Percentiles rank a stretch among this genome's conserved stretches.
These are phyloP conservation scores for Cynoglossus semilaevis DNA, from an alignment of 2,113 vertebrate species.

Conservation along the genomic window DNA sequence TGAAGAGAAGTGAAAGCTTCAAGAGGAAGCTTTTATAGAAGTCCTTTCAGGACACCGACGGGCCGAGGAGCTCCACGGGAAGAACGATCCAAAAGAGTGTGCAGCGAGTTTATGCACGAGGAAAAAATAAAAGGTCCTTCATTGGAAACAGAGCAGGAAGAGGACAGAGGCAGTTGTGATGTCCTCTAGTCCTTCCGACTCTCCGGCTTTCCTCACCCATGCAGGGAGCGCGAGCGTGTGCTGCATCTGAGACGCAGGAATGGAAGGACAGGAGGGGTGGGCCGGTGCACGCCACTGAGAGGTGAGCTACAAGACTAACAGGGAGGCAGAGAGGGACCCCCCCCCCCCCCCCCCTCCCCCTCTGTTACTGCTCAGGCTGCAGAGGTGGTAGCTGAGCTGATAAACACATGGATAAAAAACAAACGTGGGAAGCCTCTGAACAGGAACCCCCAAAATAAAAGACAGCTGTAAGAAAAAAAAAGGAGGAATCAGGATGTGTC, in stretches of 20 bases:
- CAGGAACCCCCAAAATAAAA: neutral
- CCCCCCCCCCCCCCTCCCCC: slow-evolving; percentile 45
- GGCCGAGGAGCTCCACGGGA: too few relatives aligned
- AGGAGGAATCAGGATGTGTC: neutral
- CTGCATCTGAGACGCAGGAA: slow-evolving; percentile 52
- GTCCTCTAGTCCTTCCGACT: slow-evolving; percentile 45
- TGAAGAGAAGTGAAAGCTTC: slow-evolving; percentile 19
- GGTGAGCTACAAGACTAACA: slow-evolving; percentile 53
- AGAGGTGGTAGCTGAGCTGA: slow-evolving; percentile 41
- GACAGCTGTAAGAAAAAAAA: neutral
- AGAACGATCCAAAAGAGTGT: too few relatives aligned
- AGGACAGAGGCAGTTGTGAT: slow-evolving; percentile 11
- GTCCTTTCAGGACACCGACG: slow-evolving; percentile 3
- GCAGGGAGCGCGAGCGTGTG: slow-evolving; percentile 22
- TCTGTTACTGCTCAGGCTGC: slow-evolving; percentile 16
- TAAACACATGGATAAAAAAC: slow-evolving; percentile 36
- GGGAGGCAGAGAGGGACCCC: slow-evolving; percentile 24
- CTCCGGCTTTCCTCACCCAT: slow-evolving; percentile 27
- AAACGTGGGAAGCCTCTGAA: slow-evolving; percentile 24
- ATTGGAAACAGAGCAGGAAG: neutral
- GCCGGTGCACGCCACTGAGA: slow-evolving; percentile 44
- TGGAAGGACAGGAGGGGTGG: slow-evolving; percentile 35
- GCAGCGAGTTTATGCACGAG: too few relatives aligned
- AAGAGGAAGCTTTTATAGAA: slow-evolving; percentile 18
- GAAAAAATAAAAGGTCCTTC: slow-evolving; percentile 40